Conservation (phyloP, 1,140 invertebrate genomes). For the Piezodorus guildinii region DNA sequence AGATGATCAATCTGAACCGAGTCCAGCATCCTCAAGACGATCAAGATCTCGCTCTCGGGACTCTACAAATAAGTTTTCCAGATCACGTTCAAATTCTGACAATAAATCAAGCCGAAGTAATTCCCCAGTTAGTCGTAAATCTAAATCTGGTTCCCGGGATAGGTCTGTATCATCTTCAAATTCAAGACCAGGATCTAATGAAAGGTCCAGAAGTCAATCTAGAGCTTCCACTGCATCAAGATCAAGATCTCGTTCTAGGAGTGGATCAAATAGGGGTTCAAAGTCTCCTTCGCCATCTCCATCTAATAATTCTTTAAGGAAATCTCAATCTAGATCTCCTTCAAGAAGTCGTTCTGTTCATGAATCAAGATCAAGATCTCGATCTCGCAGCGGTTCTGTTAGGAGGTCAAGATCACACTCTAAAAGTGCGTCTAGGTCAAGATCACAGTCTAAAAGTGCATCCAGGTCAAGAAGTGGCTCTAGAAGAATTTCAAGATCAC, state of each 20-base stretch:
- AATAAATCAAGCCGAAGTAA: constrained; percentile 1
- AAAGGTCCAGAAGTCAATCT: constrained; percentile 2
- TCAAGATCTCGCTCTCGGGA: constrained; percentile 19
- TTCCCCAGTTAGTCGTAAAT: not conserved
- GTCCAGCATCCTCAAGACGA: not conserved
- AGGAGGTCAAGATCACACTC: constrained; percentile 32
- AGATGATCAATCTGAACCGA: not conserved
- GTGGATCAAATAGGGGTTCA: not conserved
- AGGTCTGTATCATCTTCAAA: constrained; percentile 17
- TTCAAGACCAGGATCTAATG: constrained; percentile 4
- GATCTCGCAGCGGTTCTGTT: constrained; percentile 20
- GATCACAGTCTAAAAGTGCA: constrained; percentile 14
- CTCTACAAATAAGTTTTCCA: constrained; percentile 16
- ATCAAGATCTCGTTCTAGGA: constrained; percentile 26
- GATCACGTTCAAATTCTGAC: constrained; percentile 22
- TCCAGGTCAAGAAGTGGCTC: constrained; percentile 31
- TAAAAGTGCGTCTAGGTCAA: constrained; percentile 31
- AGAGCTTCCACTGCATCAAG: constrained; percentile 6
- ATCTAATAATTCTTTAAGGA: constrained; percentile 22
- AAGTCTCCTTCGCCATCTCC: constrained; percentile 14
- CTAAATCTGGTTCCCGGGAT: constrained; percentile 21
- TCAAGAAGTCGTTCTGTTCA: constrained; percentile 9
- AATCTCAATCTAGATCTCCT: constrained; percentile 27
- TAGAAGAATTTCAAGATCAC: constrained; percentile 29
- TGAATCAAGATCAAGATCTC: constrained; percentile 24